phyloP scores from a whole-genome alignment of 2,113 vertebrate species.

The Oreochromis niloticus region DNA sequence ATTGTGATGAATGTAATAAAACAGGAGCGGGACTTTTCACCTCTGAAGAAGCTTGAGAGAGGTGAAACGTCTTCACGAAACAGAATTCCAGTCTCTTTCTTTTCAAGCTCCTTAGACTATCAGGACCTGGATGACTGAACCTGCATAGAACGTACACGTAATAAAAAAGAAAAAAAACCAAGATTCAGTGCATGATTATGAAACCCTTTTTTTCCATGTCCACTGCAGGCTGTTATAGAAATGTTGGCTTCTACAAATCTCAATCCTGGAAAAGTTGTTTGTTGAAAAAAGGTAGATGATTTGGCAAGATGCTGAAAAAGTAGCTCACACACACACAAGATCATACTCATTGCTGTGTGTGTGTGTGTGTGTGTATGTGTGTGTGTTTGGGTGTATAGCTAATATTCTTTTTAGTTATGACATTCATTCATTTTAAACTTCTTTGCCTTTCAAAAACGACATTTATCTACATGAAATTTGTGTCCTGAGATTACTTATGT shows the following conservation, averaged over 20 bases:
- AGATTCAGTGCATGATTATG: not conserved
- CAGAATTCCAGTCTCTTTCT: not conserved
- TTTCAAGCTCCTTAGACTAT: not conserved
- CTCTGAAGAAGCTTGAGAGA: no score
- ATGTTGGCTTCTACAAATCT: not conserved
- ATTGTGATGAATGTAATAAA: not conserved
- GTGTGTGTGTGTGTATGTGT: not conserved
- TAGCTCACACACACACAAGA: not conserved
- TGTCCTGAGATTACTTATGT: not conserved
- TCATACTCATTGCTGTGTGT: not conserved
- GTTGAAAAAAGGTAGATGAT: not conserved
- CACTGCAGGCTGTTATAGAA: not conserved
- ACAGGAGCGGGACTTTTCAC: no score
- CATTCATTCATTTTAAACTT: not conserved
- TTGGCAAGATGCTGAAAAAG: not conserved
- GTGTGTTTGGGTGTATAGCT: not conserved
- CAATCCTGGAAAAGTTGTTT: not conserved
- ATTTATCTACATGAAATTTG: not conserved
- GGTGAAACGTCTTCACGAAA: not conserved
- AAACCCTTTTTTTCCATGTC: not conserved
- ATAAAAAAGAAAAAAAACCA: not conserved
- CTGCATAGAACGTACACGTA: fast-evolving
- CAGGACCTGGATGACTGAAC: not conserved
- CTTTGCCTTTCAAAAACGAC: not conserved
- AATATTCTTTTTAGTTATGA: not conserved